A percentile compares a stretch with the other conserved stretches of the same genome.
Conservation (phyloP, 2,888 invertebrate species). For the Drosophila falleni region DNA sequence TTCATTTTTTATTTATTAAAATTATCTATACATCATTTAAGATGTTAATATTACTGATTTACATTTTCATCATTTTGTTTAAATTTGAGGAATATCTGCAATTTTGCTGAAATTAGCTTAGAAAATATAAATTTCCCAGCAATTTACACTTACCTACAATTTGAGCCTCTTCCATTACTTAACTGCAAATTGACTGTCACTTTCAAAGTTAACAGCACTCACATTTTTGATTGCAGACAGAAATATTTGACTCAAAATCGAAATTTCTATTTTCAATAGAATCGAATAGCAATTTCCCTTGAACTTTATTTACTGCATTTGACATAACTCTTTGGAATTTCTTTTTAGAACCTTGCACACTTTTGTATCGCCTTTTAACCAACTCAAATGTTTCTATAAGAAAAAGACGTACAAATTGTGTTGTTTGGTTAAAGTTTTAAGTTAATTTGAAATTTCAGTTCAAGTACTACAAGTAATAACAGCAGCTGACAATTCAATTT, state of each 20-base stretch:
- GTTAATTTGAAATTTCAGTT: slow-evolving; percentile 12
- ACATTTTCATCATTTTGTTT: too few species aligned
- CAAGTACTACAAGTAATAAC: not conserved
- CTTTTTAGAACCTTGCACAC: not conserved
- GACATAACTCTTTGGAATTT: slow-evolving; percentile 31
- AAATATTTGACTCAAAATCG: slow-evolving; percentile 3
- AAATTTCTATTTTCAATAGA: not conserved
- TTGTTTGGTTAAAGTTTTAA: slow-evolving; percentile 11
- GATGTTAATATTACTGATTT: too few species aligned
- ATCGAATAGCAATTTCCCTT: not conserved
- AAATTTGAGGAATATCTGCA: too few species aligned
- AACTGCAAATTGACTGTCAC: slow-evolving; percentile 1
- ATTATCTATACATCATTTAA: too few species aligned
- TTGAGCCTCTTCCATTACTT: not conserved
- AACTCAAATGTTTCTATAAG: not conserved
- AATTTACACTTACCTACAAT: not conserved
- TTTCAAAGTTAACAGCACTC: not conserved
- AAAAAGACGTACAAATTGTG: slow-evolving; percentile 16
- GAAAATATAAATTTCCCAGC: not conserved
- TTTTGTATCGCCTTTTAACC: slow-evolving; percentile 15
- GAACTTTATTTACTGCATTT: slow-evolving; percentile 24
- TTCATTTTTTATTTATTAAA: too few species aligned
- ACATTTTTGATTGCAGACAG: not conserved
- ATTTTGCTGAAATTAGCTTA: too few species aligned
- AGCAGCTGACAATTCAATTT: slow-evolving; percentile 13